phyloP scores from a whole-genome alignment of 2,888 invertebrate species.

The Aphrophora alni region DNA sequence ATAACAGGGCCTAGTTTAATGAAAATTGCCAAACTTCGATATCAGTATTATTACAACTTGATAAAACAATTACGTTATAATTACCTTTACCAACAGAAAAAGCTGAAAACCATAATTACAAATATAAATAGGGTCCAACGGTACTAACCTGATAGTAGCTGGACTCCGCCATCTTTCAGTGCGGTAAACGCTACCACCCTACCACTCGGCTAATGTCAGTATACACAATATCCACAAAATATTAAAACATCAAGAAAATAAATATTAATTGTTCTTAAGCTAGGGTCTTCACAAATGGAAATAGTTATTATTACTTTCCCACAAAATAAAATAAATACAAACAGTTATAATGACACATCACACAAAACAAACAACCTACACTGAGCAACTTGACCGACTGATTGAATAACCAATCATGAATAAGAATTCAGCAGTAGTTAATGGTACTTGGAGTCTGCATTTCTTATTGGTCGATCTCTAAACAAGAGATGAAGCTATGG shows the following conservation, averaged over 20 bases:
- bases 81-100: no score
- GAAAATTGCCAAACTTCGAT: no score
- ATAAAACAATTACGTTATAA: no score
- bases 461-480: background rate
- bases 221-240: background rate
- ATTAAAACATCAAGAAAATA: background rate
- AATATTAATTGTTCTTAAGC: background rate
- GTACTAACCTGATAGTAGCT: conserved; percentile 68
- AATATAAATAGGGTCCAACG: background rate
- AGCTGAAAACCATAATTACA: no score
- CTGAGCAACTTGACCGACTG: conserved; percentile 43
- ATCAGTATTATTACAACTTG: no score
- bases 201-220: background rate
- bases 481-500: background rate
- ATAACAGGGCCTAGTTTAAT: no score
- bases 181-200: conserved; percentile 1
- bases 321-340: conserved; percentile 31
- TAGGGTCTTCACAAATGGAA: background rate
- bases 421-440: conserved; percentile 37
- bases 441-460: conserved; percentile 4
- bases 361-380: conserved; percentile 33
- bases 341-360: conserved; percentile 44
- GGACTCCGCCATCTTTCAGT: conserved; percentile 67
- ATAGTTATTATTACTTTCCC: background rate
- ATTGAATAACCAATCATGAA: conserved; percentile 42